Base-by-base conservation (phyloP, 2,797 vertebrate genomes). In the Centropyge bicolor region DNA sequence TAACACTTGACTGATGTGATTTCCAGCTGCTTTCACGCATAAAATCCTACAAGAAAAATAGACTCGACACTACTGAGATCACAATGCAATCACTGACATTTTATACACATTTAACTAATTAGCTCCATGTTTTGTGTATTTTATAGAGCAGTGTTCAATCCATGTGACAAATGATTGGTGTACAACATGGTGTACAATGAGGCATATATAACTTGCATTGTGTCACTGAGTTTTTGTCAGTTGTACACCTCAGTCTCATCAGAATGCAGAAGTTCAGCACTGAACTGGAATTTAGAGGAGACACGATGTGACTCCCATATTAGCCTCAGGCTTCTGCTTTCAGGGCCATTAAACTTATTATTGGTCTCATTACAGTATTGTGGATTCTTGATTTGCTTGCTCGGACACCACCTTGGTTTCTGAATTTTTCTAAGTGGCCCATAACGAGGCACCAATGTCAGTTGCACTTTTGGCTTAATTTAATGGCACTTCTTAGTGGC, bases 371-470 rank as follows among this genome's bases (percentile, higher is more conserved):
- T 82, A 68, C 51, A 64, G 45, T 57, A 54, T 45, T 59, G 22
- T 70, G 40, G 64, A 38, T 59, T 41, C 60, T 65, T 78, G 59
- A 78, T 68, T 68, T 72, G 52, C 22, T 77, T 78, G 48, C 82
- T 76, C 82, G 51, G 70, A 82, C 41, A 62, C 70, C 14, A 11
- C 60, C 60, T 66, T 74, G 68, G 56, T 51, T 83, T 56, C 49
- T 40, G 48, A 67, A 57, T 60, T 76, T 83, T 72, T 65, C 52
- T 59, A 72, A 81, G 46, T 70, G 82, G 70, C 46, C 48, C 24
- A 49, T 84, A 77, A 85, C 4, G 22, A 79, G 51, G 35, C 70
- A 72, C 24, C 43, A 76, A 71, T 81, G 80, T 78, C 83, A 70
- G 31, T 35, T 65, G 59, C 35, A 61, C 60, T 81, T 83, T 66